Percentiles rank a stretch among this genome's conserved stretches.
These are phyloP conservation scores for Paraescarpia echinospica DNA, from an alignment of 1,140 invertebrate species.

Conservation along the genomic window DNA sequence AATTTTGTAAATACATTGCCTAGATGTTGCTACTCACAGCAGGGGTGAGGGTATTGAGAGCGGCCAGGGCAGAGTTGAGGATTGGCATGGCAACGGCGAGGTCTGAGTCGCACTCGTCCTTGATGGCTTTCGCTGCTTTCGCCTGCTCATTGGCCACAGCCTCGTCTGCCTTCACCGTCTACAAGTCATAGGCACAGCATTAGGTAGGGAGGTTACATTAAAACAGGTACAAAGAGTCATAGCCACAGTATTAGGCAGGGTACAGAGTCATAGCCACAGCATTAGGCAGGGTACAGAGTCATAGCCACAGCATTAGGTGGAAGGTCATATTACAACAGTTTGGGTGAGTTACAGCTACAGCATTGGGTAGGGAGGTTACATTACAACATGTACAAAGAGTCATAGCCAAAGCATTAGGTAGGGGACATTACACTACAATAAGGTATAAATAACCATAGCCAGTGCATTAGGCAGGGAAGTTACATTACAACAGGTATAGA, in stretches of 20 bases:
- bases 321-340: not conserved
- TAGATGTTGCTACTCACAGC: slow-evolving; percentile 16
- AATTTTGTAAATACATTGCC: not conserved
- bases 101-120: slow-evolving; percentile 59
- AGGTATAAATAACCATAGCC: too few species aligned
- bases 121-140: slow-evolving; percentile 55
- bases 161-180: slow-evolving; percentile 60
- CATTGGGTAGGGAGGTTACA: too few species aligned
- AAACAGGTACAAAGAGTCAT: not conserved
- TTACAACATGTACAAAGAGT: too few species aligned
- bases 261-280: not conserved
- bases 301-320: too few species aligned
- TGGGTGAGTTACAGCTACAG: too few species aligned
- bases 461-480: too few species aligned
- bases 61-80: slow-evolving; percentile 55
- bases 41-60: slow-evolving; percentile 56
- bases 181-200: not conserved
- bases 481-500: not conserved
- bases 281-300: not conserved
- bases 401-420: too few species aligned
- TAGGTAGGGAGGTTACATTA: not conserved
- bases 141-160: slow-evolving; percentile 59
- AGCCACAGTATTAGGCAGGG: not conserved
- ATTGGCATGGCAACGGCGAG: slow-evolving; percentile 57
- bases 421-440: too few species aligned